Evolutionary conservation across 2,888 invertebrate genomes (phyloP).

Genomic region (Drosophila hamatofila): DNA sequence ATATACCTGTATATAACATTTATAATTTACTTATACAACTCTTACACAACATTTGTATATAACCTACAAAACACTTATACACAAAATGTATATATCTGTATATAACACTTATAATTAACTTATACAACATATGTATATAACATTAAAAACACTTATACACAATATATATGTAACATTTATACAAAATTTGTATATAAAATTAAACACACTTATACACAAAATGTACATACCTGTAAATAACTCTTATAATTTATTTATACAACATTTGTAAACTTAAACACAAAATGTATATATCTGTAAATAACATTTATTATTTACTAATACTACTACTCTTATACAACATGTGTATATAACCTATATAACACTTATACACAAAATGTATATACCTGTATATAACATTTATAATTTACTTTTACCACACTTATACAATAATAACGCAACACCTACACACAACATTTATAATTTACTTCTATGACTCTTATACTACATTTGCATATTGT

Average conservation of each 20-base stretch:
- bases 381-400: neutral
- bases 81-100: neutral
- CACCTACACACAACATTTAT: neutral
- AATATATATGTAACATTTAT: neutral
- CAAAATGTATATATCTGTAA: neutral
- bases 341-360: neutral
- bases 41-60: neutral
- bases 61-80: neutral
- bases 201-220: neutral
- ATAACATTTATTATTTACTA: neutral
- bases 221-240: neutral
- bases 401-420: neutral
- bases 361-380: neutral
- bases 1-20: neutral
- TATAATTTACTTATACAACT: neutral
- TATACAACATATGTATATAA: neutral
- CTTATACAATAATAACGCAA: neutral
- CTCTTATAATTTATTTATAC: neutral
- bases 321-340: neutral
- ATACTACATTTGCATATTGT: neutral
- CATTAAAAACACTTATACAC: neutral
- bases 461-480: too few relatives aligned
- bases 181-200: neutral
- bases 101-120: neutral
- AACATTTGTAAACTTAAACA: neutral